A percentile compares a stretch with the other conserved stretches of the same genome.
Evolutionary conservation across 2,113 vertebrate genomes (phyloP).

Genomic region (Rhegmatorhina hoffmannsi): DNA sequence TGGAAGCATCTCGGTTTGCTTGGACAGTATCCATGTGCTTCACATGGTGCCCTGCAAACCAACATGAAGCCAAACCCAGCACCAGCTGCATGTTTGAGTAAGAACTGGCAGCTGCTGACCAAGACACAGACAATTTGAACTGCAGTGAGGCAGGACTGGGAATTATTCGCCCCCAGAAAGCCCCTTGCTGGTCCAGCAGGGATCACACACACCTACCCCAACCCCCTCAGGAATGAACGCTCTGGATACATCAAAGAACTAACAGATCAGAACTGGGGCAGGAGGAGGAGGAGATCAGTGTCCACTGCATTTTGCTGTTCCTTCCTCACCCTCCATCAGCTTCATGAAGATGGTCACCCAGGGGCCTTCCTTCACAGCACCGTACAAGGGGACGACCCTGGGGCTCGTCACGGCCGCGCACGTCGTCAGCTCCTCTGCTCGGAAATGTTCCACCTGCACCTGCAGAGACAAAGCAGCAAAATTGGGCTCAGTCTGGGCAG

Average conservation of each 20-base stretch:
- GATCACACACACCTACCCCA: not conserved
- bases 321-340: slow-evolving; percentile 85
- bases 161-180: not conserved
- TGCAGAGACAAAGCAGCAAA: slow-evolving; percentile 6
- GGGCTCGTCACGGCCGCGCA: slow-evolving; percentile 87
- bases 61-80: not conserved
- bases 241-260: not conserved
- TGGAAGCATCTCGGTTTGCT: not conserved
- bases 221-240: not conserved
- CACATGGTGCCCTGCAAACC: not conserved
- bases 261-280: not conserved
- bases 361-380: slow-evolving; percentile 89
- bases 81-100: not conserved
- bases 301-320: not conserved
- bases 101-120: not conserved
- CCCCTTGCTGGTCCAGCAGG: not conserved
- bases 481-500: rapidly evolving
- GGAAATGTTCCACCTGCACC: slow-evolving; percentile 87
- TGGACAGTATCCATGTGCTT: rapidly evolving
- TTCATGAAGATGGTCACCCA: slow-evolving; percentile 93
- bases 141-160: not conserved
- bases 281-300: not conserved
- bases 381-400: slow-evolving; percentile 89
- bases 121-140: not conserved
- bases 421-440: slow-evolving; percentile 89